phyloP scores from a whole-genome alignment of 2,888 invertebrate species.

The Clostera curtula region DNA sequence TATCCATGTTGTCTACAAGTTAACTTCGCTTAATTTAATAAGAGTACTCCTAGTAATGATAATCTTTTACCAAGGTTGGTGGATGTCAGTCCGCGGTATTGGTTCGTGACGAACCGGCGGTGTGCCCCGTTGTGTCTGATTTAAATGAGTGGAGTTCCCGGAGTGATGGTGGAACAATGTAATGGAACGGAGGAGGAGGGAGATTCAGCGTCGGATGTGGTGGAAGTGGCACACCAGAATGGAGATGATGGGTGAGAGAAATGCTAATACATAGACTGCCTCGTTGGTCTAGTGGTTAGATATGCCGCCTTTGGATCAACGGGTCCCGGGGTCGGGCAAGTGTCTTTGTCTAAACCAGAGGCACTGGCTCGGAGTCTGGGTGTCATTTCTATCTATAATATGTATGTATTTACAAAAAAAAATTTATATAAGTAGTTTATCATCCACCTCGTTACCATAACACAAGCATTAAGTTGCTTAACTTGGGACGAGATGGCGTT shows the following conservation, averaged over 20 bases:
- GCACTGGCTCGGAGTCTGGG: too few relatives aligned
- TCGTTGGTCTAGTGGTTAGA: too few relatives aligned
- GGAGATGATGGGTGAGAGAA: constrained; percentile 48
- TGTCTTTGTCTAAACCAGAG: too few relatives aligned
- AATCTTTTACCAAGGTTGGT: constrained; percentile 70
- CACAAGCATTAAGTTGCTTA: too few relatives aligned
- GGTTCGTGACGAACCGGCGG: constrained; percentile 44
- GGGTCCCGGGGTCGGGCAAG: too few relatives aligned
- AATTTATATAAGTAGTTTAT: too few relatives aligned
- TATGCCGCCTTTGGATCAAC: too few relatives aligned
- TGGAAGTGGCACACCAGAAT: constrained; percentile 35
- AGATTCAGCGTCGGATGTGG: constrained; percentile 25
- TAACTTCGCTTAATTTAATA: constrained; percentile 72
- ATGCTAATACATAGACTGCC: too few relatives aligned
- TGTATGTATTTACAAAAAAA: too few relatives aligned
- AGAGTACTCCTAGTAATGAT: constrained; percentile 63
- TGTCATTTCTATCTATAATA: too few relatives aligned
- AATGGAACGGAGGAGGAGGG: constrained; percentile 52
- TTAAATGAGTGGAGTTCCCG: constrained; percentile 56
- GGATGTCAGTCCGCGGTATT: constrained; percentile 53
- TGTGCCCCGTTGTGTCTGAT: constrained; percentile 30
- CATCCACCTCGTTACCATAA: too few relatives aligned
- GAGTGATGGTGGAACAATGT: constrained; percentile 56
- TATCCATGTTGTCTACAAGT: constrained; percentile 54
- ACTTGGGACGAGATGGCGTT: too few relatives aligned